phyloP scores from a whole-genome alignment of 2,113 vertebrate species.

The Centropristis striata region DNA sequence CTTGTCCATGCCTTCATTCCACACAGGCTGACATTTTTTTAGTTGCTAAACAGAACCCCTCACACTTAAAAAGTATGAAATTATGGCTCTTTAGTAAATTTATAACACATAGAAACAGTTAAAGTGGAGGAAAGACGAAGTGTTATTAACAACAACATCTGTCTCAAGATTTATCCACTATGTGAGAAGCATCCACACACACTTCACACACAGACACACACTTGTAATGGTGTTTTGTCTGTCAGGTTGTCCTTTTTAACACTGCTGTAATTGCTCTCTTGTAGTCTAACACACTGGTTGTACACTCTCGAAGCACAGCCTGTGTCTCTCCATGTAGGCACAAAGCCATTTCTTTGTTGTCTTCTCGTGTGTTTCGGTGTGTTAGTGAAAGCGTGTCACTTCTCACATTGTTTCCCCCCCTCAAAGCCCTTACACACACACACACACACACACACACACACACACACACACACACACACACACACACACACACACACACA shows the following conservation, averaged over 20 bases:
- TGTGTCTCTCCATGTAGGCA: conserved; percentile 29
- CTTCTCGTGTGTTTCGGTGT: conserved; percentile 11
- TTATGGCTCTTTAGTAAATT: not conserved
- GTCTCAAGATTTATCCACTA: not conserved
- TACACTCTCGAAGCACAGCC: conserved; percentile 22
- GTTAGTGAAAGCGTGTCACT: conserved; percentile 2
- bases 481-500: not conserved
- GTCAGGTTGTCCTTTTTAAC: not conserved
- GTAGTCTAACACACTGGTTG: conserved; percentile 12
- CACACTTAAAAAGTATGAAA: not conserved
- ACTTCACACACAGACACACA: conserved; percentile 14
- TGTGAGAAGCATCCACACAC: not conserved
- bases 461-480: not conserved
- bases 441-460: not conserved
- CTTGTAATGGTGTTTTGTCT: conserved; percentile 9
- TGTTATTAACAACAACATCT: conserved; percentile 6
- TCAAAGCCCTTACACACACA: too few relatives aligned
- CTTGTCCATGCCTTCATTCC: not conserved
- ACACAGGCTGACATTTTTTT: not conserved
- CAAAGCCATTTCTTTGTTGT: conserved; percentile 48
- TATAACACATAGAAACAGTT: not conserved
- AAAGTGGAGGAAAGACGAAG: not conserved
- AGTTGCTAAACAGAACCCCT: not conserved
- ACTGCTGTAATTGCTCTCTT: conserved; percentile 21
- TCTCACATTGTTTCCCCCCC: conserved; percentile 23